Base-by-base conservation (phyloP, 2,888 invertebrate genomes). In the Cremastinae sp. region DNA sequence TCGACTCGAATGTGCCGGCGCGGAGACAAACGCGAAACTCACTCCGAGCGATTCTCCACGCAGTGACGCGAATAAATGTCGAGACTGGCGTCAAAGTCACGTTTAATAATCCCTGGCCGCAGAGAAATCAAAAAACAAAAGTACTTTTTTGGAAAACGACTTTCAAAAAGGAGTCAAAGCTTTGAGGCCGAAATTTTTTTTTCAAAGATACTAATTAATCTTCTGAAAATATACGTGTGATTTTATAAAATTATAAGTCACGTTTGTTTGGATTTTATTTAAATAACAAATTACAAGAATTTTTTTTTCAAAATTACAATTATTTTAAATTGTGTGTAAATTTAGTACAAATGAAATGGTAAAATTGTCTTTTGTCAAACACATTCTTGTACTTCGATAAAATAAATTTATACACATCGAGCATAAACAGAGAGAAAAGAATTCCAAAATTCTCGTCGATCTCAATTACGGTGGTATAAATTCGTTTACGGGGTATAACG, bases 1-100 rank as follows among this genome's bases (percentile, higher is more conserved):
- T 61, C 61, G 43, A 59, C 41, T 43, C 43, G 35, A 69, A 51
- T 28, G 35, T 22, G 55, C 70, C 10, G 45, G 9, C 35, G 58
- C 28, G 49, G 49, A 18, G 49, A 22, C 22, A 28, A 51, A 45
- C 49, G 18, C 28, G 28, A 28, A 28, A 28, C 28, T 28, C 28
- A 28, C 28, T 45, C 35, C 35, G 59, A 28, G 14, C 14, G 70
- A 62, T 51, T 1, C 45, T 41, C 51, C 14, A 37, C 53, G 43
- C 61, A 43, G 12, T 53, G 53, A 55, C 45, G 61, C 70, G 12
- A 70, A 70, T 62, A 45, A 61, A 70, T 61, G 53, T 1, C 20
- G 20, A 47, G 39, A 16, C 47, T n/a, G 22, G 41, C 16, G 39
- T 58, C 20, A 18, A 68, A 58, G 8, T 35, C 22, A 28, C 65